Base-by-base conservation (phyloP, 2,113 vertebrate species). In the Chloebia gouldiae region DNA sequence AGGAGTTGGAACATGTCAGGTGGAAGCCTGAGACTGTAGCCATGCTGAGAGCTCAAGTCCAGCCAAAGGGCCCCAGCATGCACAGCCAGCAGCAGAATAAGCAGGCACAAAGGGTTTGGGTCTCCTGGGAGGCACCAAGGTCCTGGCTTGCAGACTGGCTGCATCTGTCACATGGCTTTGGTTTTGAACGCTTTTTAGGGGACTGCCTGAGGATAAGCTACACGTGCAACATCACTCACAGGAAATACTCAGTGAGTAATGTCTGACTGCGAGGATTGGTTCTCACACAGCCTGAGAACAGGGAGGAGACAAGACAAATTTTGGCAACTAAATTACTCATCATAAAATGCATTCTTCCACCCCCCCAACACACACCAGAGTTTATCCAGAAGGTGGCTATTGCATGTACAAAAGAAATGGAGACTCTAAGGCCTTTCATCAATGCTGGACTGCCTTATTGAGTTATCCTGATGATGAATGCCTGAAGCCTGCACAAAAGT, bases 401-500 rank as follows among this genome's bases (percentile, higher is more conserved):
- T 82, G 64, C 54, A 56, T 22, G 68, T 75, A 59, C 54, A 80
- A 83, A 66, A 95, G 85, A 63, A 44, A 88, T 44, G 28, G 51
- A 90, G 39, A 39, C 44, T 88, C 33, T 87, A 61, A 85, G 75
- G 39, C 87, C 79, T 79, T 92, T 90, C 59, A 85, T 87, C 78
- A 92, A 15, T 2, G 4, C 59, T 54, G 59, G 66, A n/a, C 35
- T 93, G 54, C 51, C 71, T 95, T 90, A 93, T 90, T 78, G 94
- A 94, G 85, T 94, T 87, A 95, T 95, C 90, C 47, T 54, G 47
- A 86, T 94, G 95, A 96, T 90, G 82, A 95, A 96, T 83, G 85
- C 51, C 78, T 80, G 75, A 90, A 95, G 60, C 39, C 71, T 83
- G 63, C 25, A 33, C 76, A 70, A 54, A 92, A 97, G 81, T 86